Evolutionary conservation across 2,797 vertebrate genomes (phyloP), one percentile per base, ranked within the genome.

Genomic region (Bufotes viridis): DNA sequence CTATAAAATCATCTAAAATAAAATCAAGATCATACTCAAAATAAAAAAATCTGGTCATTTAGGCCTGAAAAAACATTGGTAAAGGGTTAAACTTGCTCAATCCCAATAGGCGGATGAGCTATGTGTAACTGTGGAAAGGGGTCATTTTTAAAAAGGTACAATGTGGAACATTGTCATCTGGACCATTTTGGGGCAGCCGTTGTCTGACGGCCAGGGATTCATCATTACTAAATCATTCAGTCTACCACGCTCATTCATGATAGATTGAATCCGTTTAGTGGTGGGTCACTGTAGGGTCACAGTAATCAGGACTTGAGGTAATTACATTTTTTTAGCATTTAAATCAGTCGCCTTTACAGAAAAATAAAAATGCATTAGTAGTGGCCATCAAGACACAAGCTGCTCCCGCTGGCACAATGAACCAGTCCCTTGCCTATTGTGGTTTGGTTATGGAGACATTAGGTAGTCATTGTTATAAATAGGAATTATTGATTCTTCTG

Each of bases 401-500:
- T 78, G 75, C 22, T 78, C 49, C 7, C 51, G 7, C 14, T 14
- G 51, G 51, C 12, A 24, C 6, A 6, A 24, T 24, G 7, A 6
- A 53, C 22, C 51, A 6, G 22, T 78, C 74, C 74, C 74, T 78
- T 78, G 75, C 13, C 51, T 78, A 78, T 55, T 55, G 75, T 53
- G 75, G 49, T 20, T 78, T 53, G 75, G 75, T 55, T 78, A 78
- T 51, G 42, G 42, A 75, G 42, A n/a, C 72, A 78, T 78, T 55
- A 78, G 14, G 20, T n/a, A 55, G 75, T 78, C 49, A 78, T 55
- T 78, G 75, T 78, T 53, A 78, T 78, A 78, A 78, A 78, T 78
- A 78, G 75, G 75, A 78, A 24, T 55, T 78, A 78, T 78, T 78
- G 75, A 78, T 78, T 55, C 75, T 24, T 24, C 22, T 55, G 75